Evolutionary conservation across 1,140 invertebrate genomes (phyloP).

Genomic region (Drosophila leontia): DNA sequence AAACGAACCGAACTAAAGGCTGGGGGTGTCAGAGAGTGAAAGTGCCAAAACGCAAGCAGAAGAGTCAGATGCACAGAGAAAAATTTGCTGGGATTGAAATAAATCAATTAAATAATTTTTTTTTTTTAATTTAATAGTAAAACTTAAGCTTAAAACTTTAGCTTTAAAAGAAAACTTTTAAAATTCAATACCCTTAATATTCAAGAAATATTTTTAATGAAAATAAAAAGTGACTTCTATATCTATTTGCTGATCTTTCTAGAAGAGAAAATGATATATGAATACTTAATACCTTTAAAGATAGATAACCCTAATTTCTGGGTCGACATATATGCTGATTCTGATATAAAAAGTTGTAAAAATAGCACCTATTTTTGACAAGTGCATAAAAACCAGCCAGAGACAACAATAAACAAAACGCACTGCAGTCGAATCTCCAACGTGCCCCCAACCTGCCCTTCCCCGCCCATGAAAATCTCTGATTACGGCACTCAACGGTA

Average conservation of each 20-base stretch:
- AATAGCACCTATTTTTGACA: background rate
- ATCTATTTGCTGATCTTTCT: too few relatives aligned
- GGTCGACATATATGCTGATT: too few relatives aligned
- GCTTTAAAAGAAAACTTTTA: too few relatives aligned
- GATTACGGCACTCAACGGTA: constrained; percentile 73
- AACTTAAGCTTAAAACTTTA: background rate
- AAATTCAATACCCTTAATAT: too few relatives aligned
- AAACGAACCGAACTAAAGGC: constrained; percentile 45
- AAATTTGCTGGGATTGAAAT: background rate
- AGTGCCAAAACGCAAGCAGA: constrained; percentile 65
- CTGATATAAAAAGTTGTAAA: background rate
- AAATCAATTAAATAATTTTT: background rate
- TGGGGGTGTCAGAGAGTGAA: constrained; percentile 70
- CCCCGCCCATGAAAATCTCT: constrained; percentile 45
- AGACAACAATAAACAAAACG: constrained; percentile 60
- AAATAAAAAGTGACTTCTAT: too few relatives aligned
- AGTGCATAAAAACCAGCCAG: background rate
- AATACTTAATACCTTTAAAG: background rate
- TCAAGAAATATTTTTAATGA: too few relatives aligned
- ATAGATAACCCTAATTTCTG: too few relatives aligned
- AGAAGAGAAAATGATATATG: background rate
- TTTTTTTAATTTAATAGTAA: background rate
- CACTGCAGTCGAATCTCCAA: constrained; percentile 44
- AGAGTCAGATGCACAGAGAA: constrained; percentile 20
- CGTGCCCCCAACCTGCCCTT: constrained; percentile 9